Conservation (phyloP, 2,113 vertebrate genomes). For the Athene noctua region DNA sequence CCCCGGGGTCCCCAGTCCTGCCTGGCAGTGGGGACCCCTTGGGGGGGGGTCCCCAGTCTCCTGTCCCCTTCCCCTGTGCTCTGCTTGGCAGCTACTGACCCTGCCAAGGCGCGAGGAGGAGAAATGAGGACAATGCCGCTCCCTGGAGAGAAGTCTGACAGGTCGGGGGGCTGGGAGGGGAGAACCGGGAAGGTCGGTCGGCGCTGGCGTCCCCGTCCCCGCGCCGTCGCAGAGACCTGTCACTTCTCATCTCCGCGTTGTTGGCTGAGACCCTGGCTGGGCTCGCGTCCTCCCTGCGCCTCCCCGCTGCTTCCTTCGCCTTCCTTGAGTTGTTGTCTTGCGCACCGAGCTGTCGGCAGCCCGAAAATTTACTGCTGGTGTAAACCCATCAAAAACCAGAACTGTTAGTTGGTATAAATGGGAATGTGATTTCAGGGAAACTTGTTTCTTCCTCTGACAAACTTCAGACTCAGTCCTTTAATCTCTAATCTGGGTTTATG, state of each 20-base stretch:
- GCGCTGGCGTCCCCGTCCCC: not conserved
- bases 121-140: not conserved
- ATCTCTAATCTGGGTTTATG: constrained; percentile 60
- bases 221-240: not conserved
- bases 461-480: constrained; percentile 49
- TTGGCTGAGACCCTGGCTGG: not conserved
- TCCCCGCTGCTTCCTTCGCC: not conserved
- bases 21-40: rapidly evolving
- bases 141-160: not conserved
- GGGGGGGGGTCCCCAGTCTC: not conserved
- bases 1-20: not conserved
- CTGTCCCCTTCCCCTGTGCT: not conserved
- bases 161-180: not conserved
- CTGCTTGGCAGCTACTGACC: not conserved
- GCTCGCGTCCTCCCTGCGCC: not conserved
- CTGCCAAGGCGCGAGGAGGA: not conserved
- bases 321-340: not conserved
- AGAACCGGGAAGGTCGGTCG: not conserved
- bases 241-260: not conserved
- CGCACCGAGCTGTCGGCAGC: not conserved
- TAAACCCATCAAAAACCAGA: constrained; percentile 15
- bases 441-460: constrained; percentile 39
- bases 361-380: not conserved
- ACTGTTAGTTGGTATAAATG: not conserved
- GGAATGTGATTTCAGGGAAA: not conserved